phyloP scores from a whole-genome alignment of 2,113 vertebrate genomes.

The Stictonetta naevosa region DNA sequence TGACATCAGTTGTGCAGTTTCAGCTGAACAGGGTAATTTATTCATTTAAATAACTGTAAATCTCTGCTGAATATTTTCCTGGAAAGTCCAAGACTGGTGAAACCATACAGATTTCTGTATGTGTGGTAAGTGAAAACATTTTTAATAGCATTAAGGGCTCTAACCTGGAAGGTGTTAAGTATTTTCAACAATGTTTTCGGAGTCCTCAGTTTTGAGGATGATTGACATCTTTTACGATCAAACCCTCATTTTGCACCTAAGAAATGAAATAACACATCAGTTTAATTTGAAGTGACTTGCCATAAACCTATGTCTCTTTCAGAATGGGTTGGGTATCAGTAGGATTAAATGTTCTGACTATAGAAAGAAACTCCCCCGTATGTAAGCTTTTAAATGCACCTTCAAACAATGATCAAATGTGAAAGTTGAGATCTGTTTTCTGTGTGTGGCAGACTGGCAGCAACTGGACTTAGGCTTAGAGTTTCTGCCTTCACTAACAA shows the following conservation, averaged over 20 bases:
- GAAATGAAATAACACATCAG: constrained; percentile 36
- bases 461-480: constrained; percentile 52
- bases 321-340: constrained; percentile 35
- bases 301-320: constrained; percentile 28
- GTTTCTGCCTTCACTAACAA: constrained; percentile 65
- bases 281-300: constrained; percentile 54
- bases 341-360: constrained; percentile 18
- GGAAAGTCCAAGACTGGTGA: constrained; percentile 20
- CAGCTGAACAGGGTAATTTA: constrained; percentile 5
- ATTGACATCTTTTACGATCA: not conserved
- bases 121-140: constrained; percentile 19
- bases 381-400: constrained; percentile 59
- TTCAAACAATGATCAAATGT: constrained; percentile 57
- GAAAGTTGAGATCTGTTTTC: constrained; percentile 46
- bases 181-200: constrained; percentile 1
- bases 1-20: not conserved
- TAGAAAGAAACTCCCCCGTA: not conserved
- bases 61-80: constrained; percentile 38
- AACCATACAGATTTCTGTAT: not conserved
- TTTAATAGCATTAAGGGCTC: constrained; percentile 7
- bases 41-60: constrained; percentile 25
- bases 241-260: constrained; percentile 20
- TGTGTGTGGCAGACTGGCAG: constrained; percentile 60
- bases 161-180: constrained; percentile 27
- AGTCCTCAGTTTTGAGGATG: not conserved